Evolutionary conservation across 2,797 vertebrate species (phyloP).

Genomic region (Setipinna tenuifilis): DNA sequence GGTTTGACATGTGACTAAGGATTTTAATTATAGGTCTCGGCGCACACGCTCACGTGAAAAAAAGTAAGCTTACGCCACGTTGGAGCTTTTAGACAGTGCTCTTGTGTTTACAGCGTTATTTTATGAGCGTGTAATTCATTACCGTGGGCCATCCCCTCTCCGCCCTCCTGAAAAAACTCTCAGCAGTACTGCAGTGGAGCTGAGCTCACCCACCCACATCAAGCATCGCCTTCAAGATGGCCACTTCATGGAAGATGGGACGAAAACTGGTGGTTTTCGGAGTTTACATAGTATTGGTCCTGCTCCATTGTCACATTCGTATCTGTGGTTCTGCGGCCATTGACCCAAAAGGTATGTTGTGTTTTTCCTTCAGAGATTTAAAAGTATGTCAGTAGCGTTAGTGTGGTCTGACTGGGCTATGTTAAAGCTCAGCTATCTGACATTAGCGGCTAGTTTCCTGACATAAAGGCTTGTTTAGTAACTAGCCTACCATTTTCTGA

Average conservation of each 20-base stretch:
- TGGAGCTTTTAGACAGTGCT: constrained; percentile 4
- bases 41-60: not conserved
- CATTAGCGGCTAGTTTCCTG: constrained; percentile 10
- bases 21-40: too few species aligned
- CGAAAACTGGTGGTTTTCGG: constrained; percentile 32
- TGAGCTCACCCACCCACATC: not conserved
- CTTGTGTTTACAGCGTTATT: not conserved
- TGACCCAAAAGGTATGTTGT: not conserved
- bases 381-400: not conserved
- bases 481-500: not conserved
- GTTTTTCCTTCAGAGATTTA: constrained; percentile 1
- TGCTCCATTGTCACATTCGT: not conserved
- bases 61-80: constrained; percentile 4
- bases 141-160: not conserved
- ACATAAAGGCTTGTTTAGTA: not conserved
- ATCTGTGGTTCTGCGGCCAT: not conserved
- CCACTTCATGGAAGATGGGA: constrained; percentile 54
- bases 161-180: not conserved
- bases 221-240: constrained; percentile 69
- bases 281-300: constrained; percentile 54
- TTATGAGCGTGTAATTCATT: not conserved
- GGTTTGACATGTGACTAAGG: too few species aligned
- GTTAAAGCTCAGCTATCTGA: constrained; percentile 46
- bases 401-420: not conserved
- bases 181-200: not conserved